Conservation (phyloP, 2,113 vertebrate genomes). For the Tetrao urogallus region DNA sequence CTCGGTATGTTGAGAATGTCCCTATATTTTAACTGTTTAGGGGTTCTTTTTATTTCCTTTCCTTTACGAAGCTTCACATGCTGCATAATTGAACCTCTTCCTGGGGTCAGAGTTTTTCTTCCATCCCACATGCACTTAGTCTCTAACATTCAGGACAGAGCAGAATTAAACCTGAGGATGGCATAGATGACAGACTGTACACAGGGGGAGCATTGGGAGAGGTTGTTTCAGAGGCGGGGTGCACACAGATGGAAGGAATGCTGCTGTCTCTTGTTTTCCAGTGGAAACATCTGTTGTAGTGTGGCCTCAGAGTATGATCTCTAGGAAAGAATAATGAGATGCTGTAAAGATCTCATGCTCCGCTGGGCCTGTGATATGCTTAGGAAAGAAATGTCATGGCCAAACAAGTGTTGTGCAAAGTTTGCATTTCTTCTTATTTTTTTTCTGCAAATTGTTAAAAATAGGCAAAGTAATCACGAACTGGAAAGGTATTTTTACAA, state of each 20-base stretch:
- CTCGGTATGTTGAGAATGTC: constrained; percentile 82
- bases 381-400: neutral
- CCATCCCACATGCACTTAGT: neutral
- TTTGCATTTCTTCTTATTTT: neutral
- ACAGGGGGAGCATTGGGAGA: neutral
- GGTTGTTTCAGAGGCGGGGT: neutral
- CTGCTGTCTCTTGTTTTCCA: neutral
- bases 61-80: neutral
- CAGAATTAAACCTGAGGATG: neutral
- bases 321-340: neutral
- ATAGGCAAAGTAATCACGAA: neutral
- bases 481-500: neutral
- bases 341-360: constrained; percentile 3
- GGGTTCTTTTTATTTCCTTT: neutral
- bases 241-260: rapidly evolving
- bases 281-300: neutral
- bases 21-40: neutral
- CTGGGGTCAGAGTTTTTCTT: neutral
- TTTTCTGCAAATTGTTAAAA: neutral
- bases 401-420: neutral
- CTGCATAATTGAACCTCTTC: neutral
- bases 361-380: neutral
- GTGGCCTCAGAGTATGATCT: neutral
- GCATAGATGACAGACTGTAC: neutral
- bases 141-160: neutral